Base-by-base conservation (phyloP, 2,888 invertebrate species). In the Drosophila differens region DNA sequence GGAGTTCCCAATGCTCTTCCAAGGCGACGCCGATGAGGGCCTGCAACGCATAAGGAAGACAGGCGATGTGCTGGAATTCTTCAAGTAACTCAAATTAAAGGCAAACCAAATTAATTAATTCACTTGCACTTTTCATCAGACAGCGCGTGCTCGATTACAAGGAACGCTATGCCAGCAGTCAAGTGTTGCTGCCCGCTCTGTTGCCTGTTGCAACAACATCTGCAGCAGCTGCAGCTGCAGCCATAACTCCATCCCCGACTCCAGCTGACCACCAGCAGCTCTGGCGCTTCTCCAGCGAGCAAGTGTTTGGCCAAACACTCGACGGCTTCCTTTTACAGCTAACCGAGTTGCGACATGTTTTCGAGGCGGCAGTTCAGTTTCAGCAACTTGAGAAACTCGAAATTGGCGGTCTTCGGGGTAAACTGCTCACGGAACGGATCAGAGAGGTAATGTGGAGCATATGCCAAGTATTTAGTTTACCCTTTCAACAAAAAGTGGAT, bases 311-410 rank as follows among this genome's bases (percentile, higher is more conserved):
- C 92, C 94, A 96, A 28, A 76, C 87, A 51, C 94, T 96, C 55
- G 94, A 95, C 70, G 93, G 94, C 10, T 97, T 96, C 91, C 93
- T 95, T 70, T 94, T 95, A 47, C 94, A 97, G 51, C 93, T 97
- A 1, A 93, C 93, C 54, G 95, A 96, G 91, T 94, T 97, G 39
- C 94, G 96, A 93, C 94, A 94, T 9, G 95, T 98, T 81, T 95
- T 98, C 79, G 95, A 96, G 66, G 96, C 97, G 0, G 96, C 96
- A 0, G 94, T 96, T 7, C 98, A 98, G 91, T 98, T 98, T 92
- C 94, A 96, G 69, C 98, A 97, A 92, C 93, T 99, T 70, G 98
- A 99, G 92, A 97, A 97, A 91, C 95, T 97, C 0, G 97, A 97
- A 93, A 95, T 97, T 71, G 96, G 96, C 51, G 93, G 93, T 2